A percentile compares a stretch with the other conserved stretches of the same genome.
Conservation (phyloP, 2,797 vertebrate species). For the Characodon lateralis region DNA sequence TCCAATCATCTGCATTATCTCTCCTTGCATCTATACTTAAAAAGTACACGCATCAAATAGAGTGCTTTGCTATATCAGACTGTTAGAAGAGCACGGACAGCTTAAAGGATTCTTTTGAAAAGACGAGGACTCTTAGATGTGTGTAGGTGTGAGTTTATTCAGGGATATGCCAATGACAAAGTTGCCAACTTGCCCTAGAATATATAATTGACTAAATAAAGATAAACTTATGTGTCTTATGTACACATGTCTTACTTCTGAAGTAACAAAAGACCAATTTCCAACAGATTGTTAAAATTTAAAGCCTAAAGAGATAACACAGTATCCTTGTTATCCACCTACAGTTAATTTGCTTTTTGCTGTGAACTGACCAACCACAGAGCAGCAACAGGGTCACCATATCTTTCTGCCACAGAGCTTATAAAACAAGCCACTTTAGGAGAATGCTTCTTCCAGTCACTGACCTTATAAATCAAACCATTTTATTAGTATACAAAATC, state of each 20-base stretch:
- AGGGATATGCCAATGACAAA: background rate
- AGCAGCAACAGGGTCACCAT: too few relatives aligned
- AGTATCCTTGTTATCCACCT: background rate
- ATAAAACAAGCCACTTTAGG: background rate
- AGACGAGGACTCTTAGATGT: background rate
- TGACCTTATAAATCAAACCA: background rate
- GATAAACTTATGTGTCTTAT: background rate
- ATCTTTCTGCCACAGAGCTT: background rate
- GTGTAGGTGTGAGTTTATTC: slow-evolving; percentile 10
- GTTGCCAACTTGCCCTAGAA: slow-evolving; percentile 7
- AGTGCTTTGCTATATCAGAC: slow-evolving; percentile 12
- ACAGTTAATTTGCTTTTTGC: background rate
- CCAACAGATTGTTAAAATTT: background rate
- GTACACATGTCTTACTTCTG: background rate
- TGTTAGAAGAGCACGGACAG: slow-evolving; percentile 10
- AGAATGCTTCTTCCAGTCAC: background rate
- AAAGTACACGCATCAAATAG: slow-evolving; percentile 25
- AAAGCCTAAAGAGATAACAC: background rate
- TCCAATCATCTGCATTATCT: slow-evolving; percentile 38
- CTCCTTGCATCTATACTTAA: slow-evolving; percentile 15
- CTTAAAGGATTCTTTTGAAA: slow-evolving; percentile 12
- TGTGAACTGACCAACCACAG: background rate
- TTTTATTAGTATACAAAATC: slow-evolving; percentile 2
- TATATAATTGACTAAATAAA: slow-evolving; percentile 3
- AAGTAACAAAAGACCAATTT: slow-evolving; percentile 9